A percentile compares a stretch with the other conserved stretches of the same genome.
Evolutionary conservation across 2,888 invertebrate genomes (phyloP).

Genomic region (Gastrophysa polygoni): DNA sequence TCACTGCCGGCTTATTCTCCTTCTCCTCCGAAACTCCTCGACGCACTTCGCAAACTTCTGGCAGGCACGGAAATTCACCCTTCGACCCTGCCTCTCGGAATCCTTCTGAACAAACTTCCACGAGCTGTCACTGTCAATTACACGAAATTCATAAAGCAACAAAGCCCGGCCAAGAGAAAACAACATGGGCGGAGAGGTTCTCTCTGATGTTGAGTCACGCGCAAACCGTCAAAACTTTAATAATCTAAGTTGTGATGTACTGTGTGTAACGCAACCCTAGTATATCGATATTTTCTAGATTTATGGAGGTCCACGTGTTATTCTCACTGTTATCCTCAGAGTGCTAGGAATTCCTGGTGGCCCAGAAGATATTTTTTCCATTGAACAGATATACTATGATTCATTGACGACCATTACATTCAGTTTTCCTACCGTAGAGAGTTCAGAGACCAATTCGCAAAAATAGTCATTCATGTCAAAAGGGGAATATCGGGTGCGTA

Average conservation of each 20-base stretch:
- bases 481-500: no score
- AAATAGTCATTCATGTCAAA: no score
- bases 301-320: no score
- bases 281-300: no score
- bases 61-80: slow-evolving; percentile 1
- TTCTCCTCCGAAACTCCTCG: neutral
- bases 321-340: no score
- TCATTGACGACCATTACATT: no score
- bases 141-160: slow-evolving; percentile 15
- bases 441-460: no score
- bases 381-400: no score
- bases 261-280: no score
- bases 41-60: slow-evolving; percentile 1
- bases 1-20: neutral
- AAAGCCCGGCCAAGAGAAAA: slow-evolving; percentile 1
- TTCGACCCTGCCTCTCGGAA: neutral
- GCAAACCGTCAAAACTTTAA: slow-evolving; percentile 13
- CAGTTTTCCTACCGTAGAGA: no score
- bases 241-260: slow-evolving; percentile 12
- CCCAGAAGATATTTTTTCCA: no score
- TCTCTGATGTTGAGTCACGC: neutral
- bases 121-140: slow-evolving; percentile 18
- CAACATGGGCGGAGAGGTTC: neutral
- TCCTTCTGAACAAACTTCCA: slow-evolving; percentile 13
- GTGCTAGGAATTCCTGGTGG: no score